Base-by-base conservation (phyloP, 1,140 invertebrate genomes). In the Trachelipus rathkii region DNA sequence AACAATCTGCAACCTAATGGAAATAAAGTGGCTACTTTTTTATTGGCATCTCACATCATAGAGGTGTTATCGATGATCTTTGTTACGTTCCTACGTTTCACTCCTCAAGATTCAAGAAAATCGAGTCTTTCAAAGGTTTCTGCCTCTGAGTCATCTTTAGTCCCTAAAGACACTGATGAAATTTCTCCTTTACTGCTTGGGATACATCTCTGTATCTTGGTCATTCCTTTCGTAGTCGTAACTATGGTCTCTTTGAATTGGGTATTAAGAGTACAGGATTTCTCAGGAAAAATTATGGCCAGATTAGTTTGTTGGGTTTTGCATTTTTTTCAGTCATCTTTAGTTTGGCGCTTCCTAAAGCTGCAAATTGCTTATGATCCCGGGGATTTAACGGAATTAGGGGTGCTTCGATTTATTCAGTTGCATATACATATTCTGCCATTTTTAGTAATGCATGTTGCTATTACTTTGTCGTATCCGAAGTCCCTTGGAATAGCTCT, bases 301-400 rank as follows among this genome's bases (percentile, higher is more conserved):
- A 33, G 79, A 10, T 44, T 77, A 44, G 50, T 80, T 24, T 80
- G 79, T 67, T 80, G 77, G 77, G 60, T 80, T 15, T 71, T 80
- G 60, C 79, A 80, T 71, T 15, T 75, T 60, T 68, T 80, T 8
- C 77, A 78, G 72, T 75, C 77, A 21, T 77, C 77, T 7, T 69
- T 80, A 24, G 15, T 80, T 11, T 80, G 79, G 79, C 76, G 79
- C n/a, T 78, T 76, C n/a, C 75, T 76, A 21, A 80, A 80, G 19
- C 71, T 80, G 2, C 74, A 74, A 43, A 70, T 80, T n/a, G 79
- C 77, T 11, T 80, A 77, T 46, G 79, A 80, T 45, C 60, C 73
- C 8, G 76, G 79, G 13, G 79, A 80, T 66, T 73, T 80, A 53
- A 68, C 77, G 19, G 79, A 80, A 71, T 66, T 80, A 43, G 79